phyloP scores from a whole-genome alignment of 2,888 invertebrate species.

The Acleris laterana region DNA sequence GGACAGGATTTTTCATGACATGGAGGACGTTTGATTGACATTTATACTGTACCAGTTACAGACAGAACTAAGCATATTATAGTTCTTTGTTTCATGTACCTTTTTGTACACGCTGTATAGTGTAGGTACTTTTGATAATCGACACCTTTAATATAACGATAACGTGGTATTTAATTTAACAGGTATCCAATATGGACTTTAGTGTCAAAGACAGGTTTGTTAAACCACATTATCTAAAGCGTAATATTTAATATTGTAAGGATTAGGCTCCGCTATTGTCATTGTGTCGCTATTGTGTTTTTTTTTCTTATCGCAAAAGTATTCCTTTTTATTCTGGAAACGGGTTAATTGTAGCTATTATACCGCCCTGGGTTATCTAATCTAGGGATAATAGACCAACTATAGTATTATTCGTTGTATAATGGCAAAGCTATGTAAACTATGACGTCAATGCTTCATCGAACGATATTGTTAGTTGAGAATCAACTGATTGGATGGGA shows the following conservation, averaged over 20 bases:
- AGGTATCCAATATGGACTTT: too few relatives aligned
- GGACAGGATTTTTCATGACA: conserved; percentile 36
- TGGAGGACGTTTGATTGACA: conserved; percentile 22
- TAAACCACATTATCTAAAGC: too few relatives aligned
- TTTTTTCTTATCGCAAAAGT: conserved; percentile 9
- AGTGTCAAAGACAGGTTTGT: too few relatives aligned
- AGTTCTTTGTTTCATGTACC: too few relatives aligned
- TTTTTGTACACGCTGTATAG: too few relatives aligned
- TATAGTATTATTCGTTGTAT: conserved; percentile 44
- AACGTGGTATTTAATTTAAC: too few relatives aligned
- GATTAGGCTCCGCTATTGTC: too few relatives aligned
- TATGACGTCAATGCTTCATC: conserved; percentile 52
- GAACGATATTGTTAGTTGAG: conserved; percentile 35
- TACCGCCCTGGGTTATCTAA: conserved; percentile 40
- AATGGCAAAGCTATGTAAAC: conserved; percentile 44
- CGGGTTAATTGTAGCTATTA: conserved; percentile 15
- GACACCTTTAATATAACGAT: too few relatives aligned
- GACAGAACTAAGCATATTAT: too few relatives aligned
- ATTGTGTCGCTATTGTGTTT: too few relatives aligned
- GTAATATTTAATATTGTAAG: too few relatives aligned
- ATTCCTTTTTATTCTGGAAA: conserved; percentile 8
- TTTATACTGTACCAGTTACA: conserved; percentile 15
- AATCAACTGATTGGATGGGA: conserved; percentile 15
- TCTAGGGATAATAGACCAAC: conserved; percentile 42
- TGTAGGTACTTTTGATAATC: too few relatives aligned